Base-by-base conservation (phyloP, 1,140 invertebrate genomes). In the Lepidurus couesii region DNA sequence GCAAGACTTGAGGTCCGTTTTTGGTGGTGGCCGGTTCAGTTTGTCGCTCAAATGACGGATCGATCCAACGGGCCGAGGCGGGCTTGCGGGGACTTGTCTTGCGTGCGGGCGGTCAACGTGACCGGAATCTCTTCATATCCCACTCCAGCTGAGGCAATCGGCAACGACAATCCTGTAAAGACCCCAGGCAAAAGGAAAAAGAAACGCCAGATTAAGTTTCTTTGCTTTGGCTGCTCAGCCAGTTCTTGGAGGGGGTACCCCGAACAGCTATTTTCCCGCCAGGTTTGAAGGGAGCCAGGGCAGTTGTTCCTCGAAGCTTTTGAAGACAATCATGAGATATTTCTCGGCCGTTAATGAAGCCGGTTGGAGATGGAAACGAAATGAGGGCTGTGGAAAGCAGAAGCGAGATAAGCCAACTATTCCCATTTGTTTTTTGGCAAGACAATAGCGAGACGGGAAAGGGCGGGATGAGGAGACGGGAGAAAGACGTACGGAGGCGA, bases 351-450 rank as follows among this genome's bases (percentile, higher is more conserved):
- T 65, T 65, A 65, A 65, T 65, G 53, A 65, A 65, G 53, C 53
- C 13, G 13, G 53, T 65, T 65, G 53, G 1, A 65, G 53, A 65
- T 16, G 53, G 53, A 65, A 65, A 21, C 53, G 53, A 65, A 65
- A 65, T 65, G 53, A 65, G 53, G 21, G 21, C 53, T 65, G 53
- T 65, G 53, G 53, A 65, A 65, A 65, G 53, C 21, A 13, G 53
- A n/a, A 13, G 53, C n/a, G n/a, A 65, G 53, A 65, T 65, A 65
- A 65, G 53, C 53, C 8, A 65, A 65, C 16, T 65, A 65, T 65
- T 65, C 53, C 53, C 53, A 65, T 65, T 65, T 65, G 53, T 65
- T 65, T 65, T 65, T 65, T 65, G 53, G 53, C 53, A 65, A 65
- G 53, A 65, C 53, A 65, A 65, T 65, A 65, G 53, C 53, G n/a